Evolutionary conservation across 2,797 vertebrate species (phyloP), one percentile per base, ranked within the genome.

Genomic region (Chaetodon trifasciatus): DNA sequence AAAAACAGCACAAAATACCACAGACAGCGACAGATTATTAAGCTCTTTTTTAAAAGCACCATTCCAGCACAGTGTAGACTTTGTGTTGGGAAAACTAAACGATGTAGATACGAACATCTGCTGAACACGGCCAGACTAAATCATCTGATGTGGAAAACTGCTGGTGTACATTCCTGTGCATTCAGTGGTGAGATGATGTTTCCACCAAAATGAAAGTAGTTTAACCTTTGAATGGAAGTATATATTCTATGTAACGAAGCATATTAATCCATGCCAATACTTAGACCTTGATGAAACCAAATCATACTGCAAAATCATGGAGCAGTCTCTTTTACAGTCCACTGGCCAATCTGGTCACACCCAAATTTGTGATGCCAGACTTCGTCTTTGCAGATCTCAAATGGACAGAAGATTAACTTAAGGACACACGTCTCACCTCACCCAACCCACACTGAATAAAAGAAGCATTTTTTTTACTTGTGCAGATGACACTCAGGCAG

Each of bases 121-220:
- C 19, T 60, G 44, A 81, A 46, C 37, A 35, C 62, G 81, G 64
- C 37, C 72, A 76, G 82, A 76, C 60, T 79, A 71, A 86, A 86
- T 69, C 7, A 53, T 76, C 57, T 57, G 6, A 62, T 44, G 64
- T 76, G 76, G 69, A 81, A 83, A 86, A 75, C 70, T 80, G 84
- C 89, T 82, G 86, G 78, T 85, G 78, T 83, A 87, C 82, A 84
- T 86, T 88, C 79, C 71, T 84, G 85, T 77, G 58, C 68, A 62
- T 77, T 82, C 47, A 49, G 62, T 11, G 11, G 24, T 46, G 37
- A 76, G n/a, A 49, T 75, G 19, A 46, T 12, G n/a, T 49, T 17
- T 13, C 21, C 19, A 47, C 50, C 62, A 64, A 50, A 61, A 50
- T 11, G 9, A 39, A 10, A 40, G 13, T 23, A 56, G 28, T 37